Conservation (phyloP, 2,888 invertebrate genomes). For the Xestoiulus laeticollis region DNA sequence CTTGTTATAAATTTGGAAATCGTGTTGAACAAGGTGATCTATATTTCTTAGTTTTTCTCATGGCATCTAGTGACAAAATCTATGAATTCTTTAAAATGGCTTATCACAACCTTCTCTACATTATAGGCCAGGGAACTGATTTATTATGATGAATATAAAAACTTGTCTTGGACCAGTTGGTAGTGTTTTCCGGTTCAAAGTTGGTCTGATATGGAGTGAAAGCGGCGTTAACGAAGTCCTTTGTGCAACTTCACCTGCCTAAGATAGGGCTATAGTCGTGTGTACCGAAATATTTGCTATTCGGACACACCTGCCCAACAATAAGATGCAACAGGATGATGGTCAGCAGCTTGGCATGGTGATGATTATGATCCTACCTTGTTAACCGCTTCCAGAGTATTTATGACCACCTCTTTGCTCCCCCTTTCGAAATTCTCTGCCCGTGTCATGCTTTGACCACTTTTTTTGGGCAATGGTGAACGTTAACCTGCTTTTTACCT, state of each 20-base stretch:
- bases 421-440: neutral
- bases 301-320: neutral
- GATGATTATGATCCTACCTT: neutral
- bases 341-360: neutral
- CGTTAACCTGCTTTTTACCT: neutral
- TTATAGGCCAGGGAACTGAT: neutral
- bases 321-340: conserved; percentile 5
- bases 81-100: neutral
- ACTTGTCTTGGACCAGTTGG: neutral
- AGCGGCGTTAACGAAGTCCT: conserved; percentile 17
- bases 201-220: neutral
- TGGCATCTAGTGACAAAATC: neutral
- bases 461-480: neutral
- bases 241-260: neutral
- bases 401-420: neutral
- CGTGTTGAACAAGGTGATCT: no score
- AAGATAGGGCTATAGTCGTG: neutral
- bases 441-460: neutral
- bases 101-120: neutral
- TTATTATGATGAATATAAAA: neutral
- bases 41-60: no score
- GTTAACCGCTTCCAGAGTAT: neutral
- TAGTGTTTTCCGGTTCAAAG: neutral
- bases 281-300: neutral
- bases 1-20: no score